Evolutionary conservation across 2,888 invertebrate genomes (phyloP).

Genomic region (Bembecia ichneumoniformis): DNA sequence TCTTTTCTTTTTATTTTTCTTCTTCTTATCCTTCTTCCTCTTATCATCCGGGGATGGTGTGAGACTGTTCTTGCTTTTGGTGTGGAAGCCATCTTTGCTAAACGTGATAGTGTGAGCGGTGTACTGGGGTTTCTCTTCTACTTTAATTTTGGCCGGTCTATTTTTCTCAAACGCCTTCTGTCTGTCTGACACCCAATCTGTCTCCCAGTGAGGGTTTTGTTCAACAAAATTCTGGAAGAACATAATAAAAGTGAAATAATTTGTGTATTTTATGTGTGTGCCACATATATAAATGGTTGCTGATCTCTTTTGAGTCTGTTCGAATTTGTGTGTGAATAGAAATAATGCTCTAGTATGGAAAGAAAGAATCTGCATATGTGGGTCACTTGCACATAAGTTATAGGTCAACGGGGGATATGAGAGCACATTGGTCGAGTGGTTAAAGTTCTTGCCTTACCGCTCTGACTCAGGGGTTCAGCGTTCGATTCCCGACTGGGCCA

Average conservation of each 20-base stretch:
- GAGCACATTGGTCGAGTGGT: no score
- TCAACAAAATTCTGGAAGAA: slow-evolving; percentile 80
- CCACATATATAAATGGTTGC: no score
- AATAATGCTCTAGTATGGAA: no score
- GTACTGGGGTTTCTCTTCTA: slow-evolving; percentile 50
- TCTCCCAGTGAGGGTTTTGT: slow-evolving; percentile 90
- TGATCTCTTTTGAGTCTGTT: no score
- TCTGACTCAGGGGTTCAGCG: no score
- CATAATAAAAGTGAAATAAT: background rate
- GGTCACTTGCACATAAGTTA: no score
- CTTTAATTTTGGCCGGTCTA: slow-evolving; percentile 23
- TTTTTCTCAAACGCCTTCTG: slow-evolving; percentile 77
- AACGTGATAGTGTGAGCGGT: slow-evolving; percentile 61
- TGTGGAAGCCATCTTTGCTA: slow-evolving; percentile 62
- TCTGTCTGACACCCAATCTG: slow-evolving; percentile 87
- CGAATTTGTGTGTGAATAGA: no score
- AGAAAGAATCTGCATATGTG: no score
- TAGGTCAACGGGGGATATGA: no score
- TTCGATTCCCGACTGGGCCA: no score
- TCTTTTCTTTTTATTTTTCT: slow-evolving; percentile 64
- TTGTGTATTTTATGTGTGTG: no score
- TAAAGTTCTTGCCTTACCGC: no score
- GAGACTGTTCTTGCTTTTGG: slow-evolving; percentile 39
- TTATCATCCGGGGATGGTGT: slow-evolving; percentile 26
- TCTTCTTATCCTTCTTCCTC: slow-evolving; percentile 73